Percentiles rank a stretch among this genome's conserved stretches.
Evolutionary conservation across 2,113 vertebrate species (phyloP).

Genomic region (Agapornis roseicollis): DNA sequence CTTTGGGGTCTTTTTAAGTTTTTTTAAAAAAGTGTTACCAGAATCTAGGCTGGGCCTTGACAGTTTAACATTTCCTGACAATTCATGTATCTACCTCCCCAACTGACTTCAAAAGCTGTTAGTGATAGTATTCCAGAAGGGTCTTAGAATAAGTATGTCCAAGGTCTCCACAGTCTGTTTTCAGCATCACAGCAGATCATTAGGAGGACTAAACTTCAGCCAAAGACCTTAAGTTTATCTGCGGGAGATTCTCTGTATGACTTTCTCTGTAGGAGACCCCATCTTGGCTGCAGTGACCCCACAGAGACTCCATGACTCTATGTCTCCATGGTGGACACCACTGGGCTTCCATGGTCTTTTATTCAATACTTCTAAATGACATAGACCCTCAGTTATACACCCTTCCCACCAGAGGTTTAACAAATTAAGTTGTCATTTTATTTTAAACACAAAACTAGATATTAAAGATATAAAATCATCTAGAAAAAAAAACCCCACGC

Average conservation of each 20-base stretch:
- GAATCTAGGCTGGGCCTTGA: neutral
- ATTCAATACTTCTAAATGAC: neutral
- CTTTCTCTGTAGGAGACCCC: neutral
- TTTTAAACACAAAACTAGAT: neutral
- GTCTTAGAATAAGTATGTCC: neutral
- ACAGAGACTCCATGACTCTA: neutral
- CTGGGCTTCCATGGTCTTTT: neutral
- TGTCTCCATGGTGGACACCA: fast-evolving
- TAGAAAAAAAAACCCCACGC: fast-evolving
- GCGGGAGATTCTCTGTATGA: too few relatives aligned
- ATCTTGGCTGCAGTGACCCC: neutral
- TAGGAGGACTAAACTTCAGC: neutral
- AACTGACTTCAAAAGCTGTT: neutral
- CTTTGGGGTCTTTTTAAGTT: neutral
- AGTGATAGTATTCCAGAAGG: neutral
- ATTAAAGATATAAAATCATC: neutral
- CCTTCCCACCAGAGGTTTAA: neutral
- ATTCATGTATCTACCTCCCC: neutral
- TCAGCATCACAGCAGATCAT: neutral
- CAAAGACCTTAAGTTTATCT: neutral
- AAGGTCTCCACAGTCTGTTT: neutral
- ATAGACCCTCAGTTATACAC: neutral
- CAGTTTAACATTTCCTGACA: neutral
- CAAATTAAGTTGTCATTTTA: neutral
- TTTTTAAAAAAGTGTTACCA: neutral